Evolutionary conservation across 1,140 invertebrate species (phyloP).

Genomic region (Calosoma granatense): DNA sequence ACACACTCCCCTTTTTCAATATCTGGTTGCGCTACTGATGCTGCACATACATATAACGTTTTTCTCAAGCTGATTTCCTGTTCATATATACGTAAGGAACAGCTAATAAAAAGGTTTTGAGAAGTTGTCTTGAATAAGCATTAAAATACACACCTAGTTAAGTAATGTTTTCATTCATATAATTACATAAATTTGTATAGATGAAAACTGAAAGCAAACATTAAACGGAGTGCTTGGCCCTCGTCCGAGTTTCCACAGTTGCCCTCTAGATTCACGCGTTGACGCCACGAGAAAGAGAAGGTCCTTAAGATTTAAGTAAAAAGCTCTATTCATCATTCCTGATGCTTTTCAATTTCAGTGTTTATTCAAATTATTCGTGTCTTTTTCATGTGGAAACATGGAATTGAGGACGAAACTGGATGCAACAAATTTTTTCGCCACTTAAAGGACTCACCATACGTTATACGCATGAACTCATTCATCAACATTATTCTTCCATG

Average conservation of each 20-base stretch:
- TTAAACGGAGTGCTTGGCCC: background rate
- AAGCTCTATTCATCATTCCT: slow-evolving; percentile 8
- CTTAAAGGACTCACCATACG: background rate
- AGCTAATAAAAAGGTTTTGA: background rate
- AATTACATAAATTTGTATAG: slow-evolving; percentile 6
- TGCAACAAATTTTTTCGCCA: background rate
- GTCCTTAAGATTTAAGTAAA: background rate
- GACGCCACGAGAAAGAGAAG: background rate
- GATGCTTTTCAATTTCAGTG: slow-evolving; percentile 8
- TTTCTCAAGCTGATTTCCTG: background rate
- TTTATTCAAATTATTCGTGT: slow-evolving; percentile 8
- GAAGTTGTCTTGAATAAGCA: background rate
- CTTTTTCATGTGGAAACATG: background rate
- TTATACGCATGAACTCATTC: background rate
- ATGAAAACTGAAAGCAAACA: background rate
- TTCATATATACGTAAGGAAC: background rate
- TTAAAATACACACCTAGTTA: background rate
- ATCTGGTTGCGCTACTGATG: background rate
- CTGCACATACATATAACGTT: no score
- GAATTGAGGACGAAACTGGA: background rate
- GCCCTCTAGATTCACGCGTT: background rate
- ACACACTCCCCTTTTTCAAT: background rate
- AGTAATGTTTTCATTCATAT: slow-evolving; percentile 2
- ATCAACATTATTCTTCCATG: background rate
- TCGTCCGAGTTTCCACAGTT: background rate